Conservation (phyloP, 2,797 vertebrate species). For the Rhinella marina region DNA sequence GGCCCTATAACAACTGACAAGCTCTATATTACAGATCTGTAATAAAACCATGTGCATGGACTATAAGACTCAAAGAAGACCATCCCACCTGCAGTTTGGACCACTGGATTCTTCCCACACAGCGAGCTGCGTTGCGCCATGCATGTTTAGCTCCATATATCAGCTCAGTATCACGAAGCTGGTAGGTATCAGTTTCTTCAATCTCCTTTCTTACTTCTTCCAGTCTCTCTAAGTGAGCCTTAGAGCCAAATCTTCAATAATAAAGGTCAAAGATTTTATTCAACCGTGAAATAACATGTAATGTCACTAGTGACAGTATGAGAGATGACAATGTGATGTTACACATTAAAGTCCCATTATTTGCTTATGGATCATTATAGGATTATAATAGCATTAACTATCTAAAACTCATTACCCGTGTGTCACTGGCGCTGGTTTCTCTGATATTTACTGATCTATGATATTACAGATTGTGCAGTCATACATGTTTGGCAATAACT, state of each 20-base stretch:
- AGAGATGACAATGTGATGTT: not conserved
- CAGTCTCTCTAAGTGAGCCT: constrained; percentile 89
- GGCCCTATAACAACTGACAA: not conserved
- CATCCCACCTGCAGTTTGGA: constrained; percentile 92
- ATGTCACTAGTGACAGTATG: not conserved
- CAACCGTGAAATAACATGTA: not conserved
- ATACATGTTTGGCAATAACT: not conserved
- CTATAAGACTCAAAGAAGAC: not conserved
- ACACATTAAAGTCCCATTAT: not conserved
- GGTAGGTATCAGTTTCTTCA: constrained; percentile 86
- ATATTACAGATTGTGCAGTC: not conserved
- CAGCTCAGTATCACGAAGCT: constrained; percentile 93
- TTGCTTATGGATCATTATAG: not conserved
- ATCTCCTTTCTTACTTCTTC: constrained; percentile 96
- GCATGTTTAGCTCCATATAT: constrained; percentile 97
- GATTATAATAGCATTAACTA: not conserved
- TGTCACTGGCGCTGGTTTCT: not conserved
- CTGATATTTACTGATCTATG: not conserved
- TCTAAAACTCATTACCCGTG: not conserved
- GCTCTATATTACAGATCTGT: not conserved
- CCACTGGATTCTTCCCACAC: constrained; percentile 98
- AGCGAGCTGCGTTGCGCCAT: constrained; percentile 95
- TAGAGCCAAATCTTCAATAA: constrained; percentile 84
- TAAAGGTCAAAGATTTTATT: not conserved
- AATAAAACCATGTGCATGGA: not conserved